Conservation (phyloP, 2,113 vertebrate species). For the Hippocampus comes region DNA sequence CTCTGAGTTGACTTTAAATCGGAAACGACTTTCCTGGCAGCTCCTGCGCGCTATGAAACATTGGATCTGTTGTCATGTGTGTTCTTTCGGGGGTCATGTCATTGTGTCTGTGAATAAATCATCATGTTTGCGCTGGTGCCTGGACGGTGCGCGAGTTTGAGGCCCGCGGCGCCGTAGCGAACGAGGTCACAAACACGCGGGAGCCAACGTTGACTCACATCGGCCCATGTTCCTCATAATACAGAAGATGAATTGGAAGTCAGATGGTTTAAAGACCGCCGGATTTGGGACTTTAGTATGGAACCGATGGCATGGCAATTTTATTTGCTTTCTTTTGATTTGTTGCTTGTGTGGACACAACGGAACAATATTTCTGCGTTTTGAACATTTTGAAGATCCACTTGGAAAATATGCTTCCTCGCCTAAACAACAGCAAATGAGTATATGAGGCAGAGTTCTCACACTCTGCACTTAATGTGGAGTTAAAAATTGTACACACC, state of each 20-base stretch:
- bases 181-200: slow-evolving; percentile 35
- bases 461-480: not conserved
- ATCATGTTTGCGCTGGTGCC: slow-evolving; percentile 23
- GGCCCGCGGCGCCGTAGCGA: slow-evolving; percentile 24
- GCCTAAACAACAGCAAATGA: too few relatives aligned
- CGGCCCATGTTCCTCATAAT: not conserved
- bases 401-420: too few relatives aligned
- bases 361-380: too few relatives aligned
- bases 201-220: slow-evolving; percentile 18
- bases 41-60: slow-evolving; percentile 31
- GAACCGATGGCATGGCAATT: too few relatives aligned
- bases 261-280: not conserved
- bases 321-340: too few relatives aligned
- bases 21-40: slow-evolving; percentile 3
- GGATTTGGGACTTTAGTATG: too few relatives aligned
- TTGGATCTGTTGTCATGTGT: slow-evolving; percentile 29
- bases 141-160: slow-evolving; percentile 23
- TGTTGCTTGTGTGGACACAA: too few relatives aligned
- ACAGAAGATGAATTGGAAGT: not conserved
- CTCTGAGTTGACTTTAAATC: not conserved
- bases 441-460: not conserved
- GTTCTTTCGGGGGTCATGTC: slow-evolving; percentile 27
- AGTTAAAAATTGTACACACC: not conserved
- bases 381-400: too few relatives aligned
- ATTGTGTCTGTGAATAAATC: slow-evolving; percentile 41